Base-by-base conservation (phyloP, 2,113 vertebrate species). In the Lutjanus erythropterus region DNA sequence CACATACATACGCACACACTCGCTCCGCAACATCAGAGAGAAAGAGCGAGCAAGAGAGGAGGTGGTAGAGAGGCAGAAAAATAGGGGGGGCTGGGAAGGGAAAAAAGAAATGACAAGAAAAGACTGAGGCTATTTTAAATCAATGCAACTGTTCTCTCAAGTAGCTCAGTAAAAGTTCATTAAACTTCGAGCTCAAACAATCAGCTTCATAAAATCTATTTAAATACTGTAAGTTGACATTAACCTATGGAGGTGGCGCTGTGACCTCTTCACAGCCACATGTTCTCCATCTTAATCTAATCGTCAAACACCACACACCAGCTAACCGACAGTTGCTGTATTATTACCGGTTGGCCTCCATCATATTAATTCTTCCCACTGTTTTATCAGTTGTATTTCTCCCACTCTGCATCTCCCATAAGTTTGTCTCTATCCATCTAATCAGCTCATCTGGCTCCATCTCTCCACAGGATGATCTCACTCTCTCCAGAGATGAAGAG, bases 91-190 rank as follows among this genome's bases (percentile, higher is more conserved):
- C 42, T 74, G 29, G 64, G 31, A 61, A 47, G 15, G 41, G 19
- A 37, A 64, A 75, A 84, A 82, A 84, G 66, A 84, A 73, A 84
- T 56, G 73, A 85, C 56, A 87, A 84, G 73, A 81, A 85, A 83
- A 85, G 78, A 75, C 68, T 56, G 82, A 87, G 87, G 83, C 85
- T 91, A 89, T 91, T 90, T 88, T 85, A 82, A 90, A 84, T 91
- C 85, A 73, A 73, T 60, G 82, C 65, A 76, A 88, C 73, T 74
- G 49, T 76, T 87, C 81, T 84, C 71, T 81, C 77, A 85, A 88
- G 75, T 53, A 86, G 70, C 59, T 73, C 42, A 69, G 77, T 41
- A 49, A 80, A 90, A 81, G 77, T 88, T 83, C 80, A 88, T 83
- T 89, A 75, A 84, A 90, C 65, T 80, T 80, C 70, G 11, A 75